phyloP scores from a whole-genome alignment of 2,888 invertebrate genomes.

The Polyommatus icarus region DNA sequence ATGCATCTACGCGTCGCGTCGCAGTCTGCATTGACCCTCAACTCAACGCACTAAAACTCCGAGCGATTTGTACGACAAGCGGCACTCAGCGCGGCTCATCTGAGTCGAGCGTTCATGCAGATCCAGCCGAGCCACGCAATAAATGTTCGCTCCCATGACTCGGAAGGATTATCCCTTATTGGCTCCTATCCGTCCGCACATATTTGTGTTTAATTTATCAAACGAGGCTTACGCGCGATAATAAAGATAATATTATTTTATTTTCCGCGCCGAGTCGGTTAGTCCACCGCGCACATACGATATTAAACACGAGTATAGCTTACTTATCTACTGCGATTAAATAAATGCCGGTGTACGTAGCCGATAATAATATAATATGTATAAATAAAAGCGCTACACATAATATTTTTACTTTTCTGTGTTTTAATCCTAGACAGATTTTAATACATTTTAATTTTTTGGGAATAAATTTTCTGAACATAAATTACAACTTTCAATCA shows the following conservation, averaged over 20 bases:
- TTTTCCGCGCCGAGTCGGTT: not conserved
- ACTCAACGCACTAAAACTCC: not conserved
- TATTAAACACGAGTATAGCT: not conserved
- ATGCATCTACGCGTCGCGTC: too few species aligned
- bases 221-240: slow-evolving; percentile 1
- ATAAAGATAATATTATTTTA: not conserved
- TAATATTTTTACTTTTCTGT: too few species aligned
- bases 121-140: slow-evolving; percentile 1
- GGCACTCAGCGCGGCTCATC: not conserved
- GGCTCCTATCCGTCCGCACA: slow-evolving; percentile 13
- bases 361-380: too few species aligned
- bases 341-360: not conserved
- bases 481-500: not conserved
- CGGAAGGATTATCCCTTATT: slow-evolving; percentile 23
- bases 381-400: not conserved
- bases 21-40: not conserved
- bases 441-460: too few species aligned
- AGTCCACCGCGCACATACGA: not conserved
- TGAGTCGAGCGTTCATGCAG: slow-evolving; percentile 7
- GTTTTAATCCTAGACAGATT: not conserved
- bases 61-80: not conserved
- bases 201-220: slow-evolving; percentile 17
- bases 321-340: too few species aligned
- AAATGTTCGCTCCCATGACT: slow-evolving; percentile 9
- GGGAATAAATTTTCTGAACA: not conserved